These are phyloP conservation scores for Axea sp. DNA, from an alignment of 2,888 invertebrate species.

Conservation along the genomic window DNA sequence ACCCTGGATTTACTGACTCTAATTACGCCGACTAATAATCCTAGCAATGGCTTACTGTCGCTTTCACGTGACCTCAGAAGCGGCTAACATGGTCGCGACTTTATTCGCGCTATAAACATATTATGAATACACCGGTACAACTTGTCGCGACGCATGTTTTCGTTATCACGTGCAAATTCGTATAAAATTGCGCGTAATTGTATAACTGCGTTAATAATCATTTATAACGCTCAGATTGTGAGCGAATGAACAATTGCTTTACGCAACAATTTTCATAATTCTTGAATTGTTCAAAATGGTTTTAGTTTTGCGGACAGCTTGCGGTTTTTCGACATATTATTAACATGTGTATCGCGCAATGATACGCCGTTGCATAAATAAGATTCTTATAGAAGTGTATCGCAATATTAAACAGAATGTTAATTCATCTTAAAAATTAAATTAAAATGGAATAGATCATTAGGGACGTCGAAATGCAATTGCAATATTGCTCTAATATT, in stretches of 20 bases:
- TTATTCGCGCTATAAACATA: constrained; percentile 16
- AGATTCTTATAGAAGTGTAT: constrained; percentile 27
- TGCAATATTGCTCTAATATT: no score
- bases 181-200: constrained; percentile 4
- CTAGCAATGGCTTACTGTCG: constrained; percentile 50
- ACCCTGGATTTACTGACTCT: constrained; percentile 53
- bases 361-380: constrained; percentile 20
- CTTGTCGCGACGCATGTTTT: constrained; percentile 15
- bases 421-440: constrained; percentile 12
- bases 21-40: constrained; percentile 55
- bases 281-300: not conserved
- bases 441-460: no score
- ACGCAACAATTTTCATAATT: not conserved
- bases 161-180: constrained; percentile 27
- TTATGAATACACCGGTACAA: constrained; percentile 17
- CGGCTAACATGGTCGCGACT: constrained; percentile 26
- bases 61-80: constrained; percentile 53
- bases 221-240: no score
- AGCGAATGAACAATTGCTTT: not conserved
- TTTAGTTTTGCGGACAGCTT: constrained; percentile 5
- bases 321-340: constrained; percentile 11
- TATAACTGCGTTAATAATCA: constrained; percentile 8
- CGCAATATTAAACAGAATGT: constrained; percentile 20
- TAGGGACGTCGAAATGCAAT: no score
- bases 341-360: constrained; percentile 16